Evolutionary conservation across 2,888 invertebrate species (phyloP).

Genomic region (Odiellus spinosus): DNA sequence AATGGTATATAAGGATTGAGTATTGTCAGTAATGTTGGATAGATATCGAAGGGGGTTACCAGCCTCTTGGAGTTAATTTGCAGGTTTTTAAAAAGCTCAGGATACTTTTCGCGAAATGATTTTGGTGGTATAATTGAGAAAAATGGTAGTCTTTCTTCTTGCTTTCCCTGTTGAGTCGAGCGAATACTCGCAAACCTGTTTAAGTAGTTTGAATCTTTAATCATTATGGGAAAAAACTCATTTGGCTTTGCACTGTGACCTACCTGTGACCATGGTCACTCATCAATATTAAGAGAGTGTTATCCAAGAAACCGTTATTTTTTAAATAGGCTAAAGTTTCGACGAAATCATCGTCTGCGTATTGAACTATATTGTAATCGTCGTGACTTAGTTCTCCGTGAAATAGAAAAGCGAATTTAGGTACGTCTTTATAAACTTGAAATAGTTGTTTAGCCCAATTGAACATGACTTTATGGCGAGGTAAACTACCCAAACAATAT

Average conservation of each 20-base stretch:
- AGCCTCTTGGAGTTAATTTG: conserved; percentile 48
- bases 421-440: conserved; percentile 45
- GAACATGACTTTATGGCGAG: conserved; percentile 47
- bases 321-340: conserved; percentile 41
- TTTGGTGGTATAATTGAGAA: conserved; percentile 62
- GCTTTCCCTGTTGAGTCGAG: conserved; percentile 72
- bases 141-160: conserved; percentile 77
- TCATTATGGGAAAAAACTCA: not conserved
- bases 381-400: conserved; percentile 78
- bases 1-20: conserved; percentile 33
- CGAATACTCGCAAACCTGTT: conserved; percentile 57
- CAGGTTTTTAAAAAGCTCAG: conserved; percentile 41
- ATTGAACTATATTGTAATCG: conserved; percentile 58
- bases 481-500: conserved; percentile 52
- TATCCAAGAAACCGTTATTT: conserved; percentile 46
- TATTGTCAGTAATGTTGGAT: conserved; percentile 57
- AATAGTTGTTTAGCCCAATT: conserved; percentile 40
- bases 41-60: conserved; percentile 75
- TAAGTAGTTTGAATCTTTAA: not conserved
- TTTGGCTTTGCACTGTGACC: conserved; percentile 4
- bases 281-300: conserved; percentile 72
- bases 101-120: conserved; percentile 44
- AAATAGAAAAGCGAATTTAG: conserved; percentile 72
- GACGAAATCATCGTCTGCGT: conserved; percentile 53
- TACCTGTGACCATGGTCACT: conserved; percentile 82